Percentiles rank a stretch among this genome's conserved stretches.
Evolutionary conservation across 2,797 vertebrate species (phyloP).

Genomic region (Enteromius paludinosus): DNA sequence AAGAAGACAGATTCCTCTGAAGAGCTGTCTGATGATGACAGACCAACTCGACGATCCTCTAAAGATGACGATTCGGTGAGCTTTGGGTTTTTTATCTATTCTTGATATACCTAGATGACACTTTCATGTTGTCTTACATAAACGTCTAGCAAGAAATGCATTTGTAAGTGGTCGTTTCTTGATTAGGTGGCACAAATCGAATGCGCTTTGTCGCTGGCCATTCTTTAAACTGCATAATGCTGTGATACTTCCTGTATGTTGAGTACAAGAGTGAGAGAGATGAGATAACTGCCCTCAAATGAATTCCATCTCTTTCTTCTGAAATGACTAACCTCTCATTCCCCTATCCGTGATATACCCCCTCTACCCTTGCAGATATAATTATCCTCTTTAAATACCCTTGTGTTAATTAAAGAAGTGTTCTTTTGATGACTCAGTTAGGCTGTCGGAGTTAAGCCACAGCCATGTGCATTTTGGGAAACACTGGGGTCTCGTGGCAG

Average conservation of each 20-base stretch:
- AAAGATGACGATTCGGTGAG: slow-evolving; percentile 91
- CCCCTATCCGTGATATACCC: slow-evolving; percentile 30
- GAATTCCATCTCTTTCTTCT: slow-evolving; percentile 9
- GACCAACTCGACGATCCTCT: slow-evolving; percentile 77
- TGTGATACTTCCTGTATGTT: not conserved
- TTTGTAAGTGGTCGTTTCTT: not conserved
- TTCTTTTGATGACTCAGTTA: slow-evolving; percentile 77
- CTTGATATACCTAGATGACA: not conserved
- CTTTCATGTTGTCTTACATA: not conserved
- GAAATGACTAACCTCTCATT: slow-evolving; percentile 20
- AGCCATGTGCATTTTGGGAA: slow-evolving; percentile 52
- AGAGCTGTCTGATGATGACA: slow-evolving; percentile 90
- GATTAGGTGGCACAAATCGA: not conserved
- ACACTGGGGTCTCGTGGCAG: slow-evolving; percentile 23
- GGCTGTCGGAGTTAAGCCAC: slow-evolving; percentile 58
- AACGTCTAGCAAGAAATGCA: not conserved
- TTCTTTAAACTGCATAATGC: not conserved
- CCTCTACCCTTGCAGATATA: slow-evolving; percentile 61
- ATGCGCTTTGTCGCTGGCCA: not conserved
- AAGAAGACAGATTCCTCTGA: slow-evolving; percentile 94
- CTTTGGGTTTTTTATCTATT: not conserved
- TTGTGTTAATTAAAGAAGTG: slow-evolving; percentile 75
- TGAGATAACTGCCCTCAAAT: not conserved
- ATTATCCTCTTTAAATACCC: slow-evolving; percentile 70
- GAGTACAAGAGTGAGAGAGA: not conserved